phyloP scores from a whole-genome alignment of 2,113 vertebrate species.

The Otolemur garnettii region DNA sequence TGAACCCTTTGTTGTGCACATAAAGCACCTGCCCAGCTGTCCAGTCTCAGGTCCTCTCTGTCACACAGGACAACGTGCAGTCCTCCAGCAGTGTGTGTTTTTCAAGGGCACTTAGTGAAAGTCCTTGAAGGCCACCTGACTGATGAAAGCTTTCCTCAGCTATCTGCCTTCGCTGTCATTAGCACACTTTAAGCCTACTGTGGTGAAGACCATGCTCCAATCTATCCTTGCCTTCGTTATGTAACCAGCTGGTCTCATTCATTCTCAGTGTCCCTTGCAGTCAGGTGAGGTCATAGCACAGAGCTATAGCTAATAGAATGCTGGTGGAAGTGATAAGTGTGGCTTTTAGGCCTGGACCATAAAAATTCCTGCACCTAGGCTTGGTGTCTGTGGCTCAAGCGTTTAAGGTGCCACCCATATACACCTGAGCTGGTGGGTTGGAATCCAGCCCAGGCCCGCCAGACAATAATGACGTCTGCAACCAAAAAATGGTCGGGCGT shows the following conservation, averaged over 20 bases:
- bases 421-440: not conserved
- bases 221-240: not conserved
- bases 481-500: too few species aligned
- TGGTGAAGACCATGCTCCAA: not conserved
- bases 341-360: not conserved
- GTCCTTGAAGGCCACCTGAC: not conserved
- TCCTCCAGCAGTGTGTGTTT: not conserved
- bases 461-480: too few species aligned
- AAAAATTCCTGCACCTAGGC: too few species aligned
- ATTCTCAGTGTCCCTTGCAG: not conserved
- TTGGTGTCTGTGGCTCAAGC: too few species aligned
- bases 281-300: not conserved
- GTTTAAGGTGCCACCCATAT: not conserved
- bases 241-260: not conserved
- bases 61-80: not conserved
- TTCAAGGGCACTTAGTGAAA: not conserved
- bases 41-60: not conserved
- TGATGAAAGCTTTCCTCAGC: not conserved
- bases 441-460: too few species aligned
- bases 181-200: not conserved
- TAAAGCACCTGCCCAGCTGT: not conserved
- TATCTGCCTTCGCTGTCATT: not conserved
- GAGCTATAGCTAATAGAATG: not conserved
- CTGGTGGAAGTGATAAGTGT: not conserved
- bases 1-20: not conserved